phyloP scores from a whole-genome alignment of 2,113 vertebrate genomes.

The Erythrolamprus reginae region DNA sequence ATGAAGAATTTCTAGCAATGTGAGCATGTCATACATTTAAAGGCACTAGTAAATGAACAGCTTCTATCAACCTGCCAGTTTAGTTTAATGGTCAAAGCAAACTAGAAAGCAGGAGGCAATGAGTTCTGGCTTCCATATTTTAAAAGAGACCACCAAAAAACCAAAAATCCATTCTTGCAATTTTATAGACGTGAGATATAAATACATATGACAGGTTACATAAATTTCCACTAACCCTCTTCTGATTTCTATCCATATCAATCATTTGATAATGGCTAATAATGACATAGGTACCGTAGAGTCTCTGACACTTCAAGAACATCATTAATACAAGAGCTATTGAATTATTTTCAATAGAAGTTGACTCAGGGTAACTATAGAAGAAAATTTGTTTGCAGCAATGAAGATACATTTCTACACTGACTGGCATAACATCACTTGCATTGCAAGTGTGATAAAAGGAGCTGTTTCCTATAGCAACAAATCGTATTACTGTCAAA shows the following conservation, averaged over 20 bases:
- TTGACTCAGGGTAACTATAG: not conserved
- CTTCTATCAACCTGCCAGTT: not conserved
- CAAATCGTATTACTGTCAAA: not conserved
- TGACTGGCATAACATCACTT: not conserved
- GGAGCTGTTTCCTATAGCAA: not conserved
- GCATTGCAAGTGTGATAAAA: not conserved
- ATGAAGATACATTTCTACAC: not conserved
- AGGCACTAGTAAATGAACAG: not conserved
- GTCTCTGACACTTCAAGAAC: not conserved
- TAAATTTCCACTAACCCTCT: not conserved
- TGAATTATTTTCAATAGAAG: not conserved
- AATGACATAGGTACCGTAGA: not conserved
- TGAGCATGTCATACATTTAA: not conserved
- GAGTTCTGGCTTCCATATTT: not conserved
- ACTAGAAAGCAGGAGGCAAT: not conserved
- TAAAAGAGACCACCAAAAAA: not conserved
- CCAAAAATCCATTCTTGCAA: not conserved
- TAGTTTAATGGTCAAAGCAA: not conserved
- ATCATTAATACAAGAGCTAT: not conserved
- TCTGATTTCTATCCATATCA: not conserved
- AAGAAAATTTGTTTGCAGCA: not conserved
- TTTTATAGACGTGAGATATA: not conserved
- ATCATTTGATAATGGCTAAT: not conserved
- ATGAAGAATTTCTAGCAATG: not conserved
- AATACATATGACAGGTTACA: not conserved